A percentile compares a stretch with the other conserved stretches of the same genome.
phyloP scores from a whole-genome alignment of 2,797 vertebrate genomes.

The Coregonus suidteri region DNA sequence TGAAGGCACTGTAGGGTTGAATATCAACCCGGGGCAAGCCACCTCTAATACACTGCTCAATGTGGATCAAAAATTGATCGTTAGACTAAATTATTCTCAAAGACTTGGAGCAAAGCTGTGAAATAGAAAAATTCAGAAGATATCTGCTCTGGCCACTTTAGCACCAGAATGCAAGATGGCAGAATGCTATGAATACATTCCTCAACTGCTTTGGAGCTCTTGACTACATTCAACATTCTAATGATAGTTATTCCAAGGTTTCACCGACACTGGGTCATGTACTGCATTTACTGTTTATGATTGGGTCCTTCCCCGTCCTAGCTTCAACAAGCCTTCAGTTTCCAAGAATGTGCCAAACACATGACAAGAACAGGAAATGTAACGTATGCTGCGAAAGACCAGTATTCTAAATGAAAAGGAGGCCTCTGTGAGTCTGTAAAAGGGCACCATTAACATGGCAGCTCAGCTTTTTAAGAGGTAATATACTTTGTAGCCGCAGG shows the following conservation, averaged over 20 bases:
- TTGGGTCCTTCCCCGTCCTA: constrained; percentile 7
- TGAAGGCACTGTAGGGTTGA: constrained; percentile 17
- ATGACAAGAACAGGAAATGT: constrained; percentile 28
- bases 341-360: constrained; percentile 25
- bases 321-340: constrained; percentile 37
- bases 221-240: constrained; percentile 67
- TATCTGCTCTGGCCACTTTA: constrained; percentile 59
- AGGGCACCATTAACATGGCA: constrained; percentile 43
- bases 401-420: constrained; percentile 36
- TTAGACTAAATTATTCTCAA: constrained; percentile 30
- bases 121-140: constrained; percentile 47
- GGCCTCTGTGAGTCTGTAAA: constrained; percentile 39
- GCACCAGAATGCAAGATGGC: constrained; percentile 62
- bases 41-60: constrained; percentile 34
- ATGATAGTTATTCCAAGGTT: constrained; percentile 58
- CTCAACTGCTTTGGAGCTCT: constrained; percentile 65
- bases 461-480: constrained; percentile 46
- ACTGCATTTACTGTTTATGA: constrained; percentile 6
- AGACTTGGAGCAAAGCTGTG: constrained; percentile 12
- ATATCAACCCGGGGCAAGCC: constrained; percentile 17
- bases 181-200: constrained; percentile 59
- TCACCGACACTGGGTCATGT: constrained; percentile 50
- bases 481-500: constrained; percentile 44
- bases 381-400: constrained; percentile 9
- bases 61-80: constrained; percentile 35